Evolutionary conservation across 2,888 invertebrate genomes (phyloP).

Genomic region (Orchestes rusci): DNA sequence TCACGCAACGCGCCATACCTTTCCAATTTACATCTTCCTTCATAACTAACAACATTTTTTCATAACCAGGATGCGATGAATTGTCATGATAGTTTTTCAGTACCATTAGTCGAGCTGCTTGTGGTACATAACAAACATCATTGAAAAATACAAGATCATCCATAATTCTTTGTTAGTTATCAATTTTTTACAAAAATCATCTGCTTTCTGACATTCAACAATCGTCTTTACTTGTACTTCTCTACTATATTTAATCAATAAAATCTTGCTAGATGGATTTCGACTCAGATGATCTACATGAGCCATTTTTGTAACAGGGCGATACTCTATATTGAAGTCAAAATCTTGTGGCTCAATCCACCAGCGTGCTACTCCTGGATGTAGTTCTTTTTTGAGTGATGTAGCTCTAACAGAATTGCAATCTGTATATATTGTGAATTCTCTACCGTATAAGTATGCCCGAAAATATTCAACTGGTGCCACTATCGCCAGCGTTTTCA

Average conservation of each 20-base stretch:
- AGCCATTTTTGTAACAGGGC: slow-evolving; percentile 10
- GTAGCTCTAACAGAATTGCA: slow-evolving; percentile 12
- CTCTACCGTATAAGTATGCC: neutral
- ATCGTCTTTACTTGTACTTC: neutral
- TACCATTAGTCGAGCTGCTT: neutral
- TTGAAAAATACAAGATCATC: neutral
- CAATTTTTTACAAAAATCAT: neutral
- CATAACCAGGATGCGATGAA: slow-evolving; percentile 4
- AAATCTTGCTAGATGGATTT: neutral
- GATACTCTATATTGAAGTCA: slow-evolving; percentile 21
- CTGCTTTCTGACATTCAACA: neutral
- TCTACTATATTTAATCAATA: neutral
- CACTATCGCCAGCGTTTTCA: slow-evolving; percentile 23
- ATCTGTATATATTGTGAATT: too few species aligned
- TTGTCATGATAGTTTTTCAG: slow-evolving; percentile 2
- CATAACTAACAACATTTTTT: slow-evolving; percentile 4
- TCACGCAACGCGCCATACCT: neutral
- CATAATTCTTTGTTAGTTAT: neutral
- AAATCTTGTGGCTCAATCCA: slow-evolving; percentile 12
- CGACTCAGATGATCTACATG: slow-evolving; percentile 10
- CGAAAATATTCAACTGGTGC: slow-evolving; percentile 3
- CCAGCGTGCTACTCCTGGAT: slow-evolving; percentile 10
- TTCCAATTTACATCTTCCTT: slow-evolving; percentile 3
- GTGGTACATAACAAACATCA: neutral
- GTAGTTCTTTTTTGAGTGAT: slow-evolving; percentile 12